These are phyloP conservation scores for Ursus arctos DNA, from an alignment of 2,113 vertebrate genomes.

Conservation along the genomic window DNA sequence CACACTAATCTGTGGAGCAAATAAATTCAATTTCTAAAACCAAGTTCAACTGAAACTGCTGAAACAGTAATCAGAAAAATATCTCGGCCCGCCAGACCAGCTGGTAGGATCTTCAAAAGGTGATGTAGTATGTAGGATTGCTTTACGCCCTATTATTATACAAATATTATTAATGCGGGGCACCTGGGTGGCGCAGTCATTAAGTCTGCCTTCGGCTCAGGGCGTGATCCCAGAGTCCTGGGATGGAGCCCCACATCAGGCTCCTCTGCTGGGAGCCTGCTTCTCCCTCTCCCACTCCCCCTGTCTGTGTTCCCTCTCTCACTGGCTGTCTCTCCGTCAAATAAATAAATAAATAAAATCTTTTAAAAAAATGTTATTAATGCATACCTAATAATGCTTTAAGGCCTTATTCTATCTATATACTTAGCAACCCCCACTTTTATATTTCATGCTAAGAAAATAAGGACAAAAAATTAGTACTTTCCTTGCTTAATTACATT, in stretches of 20 bases:
- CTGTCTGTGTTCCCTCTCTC: no score
- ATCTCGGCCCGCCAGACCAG: not conserved
- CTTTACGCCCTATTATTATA: not conserved
- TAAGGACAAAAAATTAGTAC: not conserved
- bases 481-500: not conserved
- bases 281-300: no score
- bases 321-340: no score
- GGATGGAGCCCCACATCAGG: no score
- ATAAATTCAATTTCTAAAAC: not conserved
- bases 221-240: no score
- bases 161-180: not conserved
- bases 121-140: not conserved
- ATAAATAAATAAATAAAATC: no score
- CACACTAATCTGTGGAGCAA: not conserved
- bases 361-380: not conserved
- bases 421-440: not conserved
- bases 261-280: no score
- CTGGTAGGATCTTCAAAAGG: not conserved
- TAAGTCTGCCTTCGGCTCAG: no score
- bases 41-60: not conserved
- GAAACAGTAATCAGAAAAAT: not conserved
- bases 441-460: constrained; percentile 30
- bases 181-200: no score
- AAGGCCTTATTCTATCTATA: not conserved
- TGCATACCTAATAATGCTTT: not conserved